phyloP scores from a whole-genome alignment of 2,113 vertebrate species.

The Gopherus flavomarginatus region DNA sequence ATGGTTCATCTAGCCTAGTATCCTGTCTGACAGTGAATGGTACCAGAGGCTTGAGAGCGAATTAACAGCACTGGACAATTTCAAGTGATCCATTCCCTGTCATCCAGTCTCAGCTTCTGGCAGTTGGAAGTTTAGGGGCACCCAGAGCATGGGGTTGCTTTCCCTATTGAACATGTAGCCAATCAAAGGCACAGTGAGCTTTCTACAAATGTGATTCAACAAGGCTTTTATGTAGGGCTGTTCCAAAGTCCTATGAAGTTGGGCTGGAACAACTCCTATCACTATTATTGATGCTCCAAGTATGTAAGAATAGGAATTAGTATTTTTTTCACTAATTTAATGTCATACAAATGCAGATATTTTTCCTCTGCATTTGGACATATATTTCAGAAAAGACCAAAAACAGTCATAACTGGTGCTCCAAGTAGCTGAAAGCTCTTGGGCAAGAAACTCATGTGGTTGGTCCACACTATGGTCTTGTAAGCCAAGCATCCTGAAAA shows the following conservation, averaged over 20 bases:
- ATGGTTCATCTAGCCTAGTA: background rate
- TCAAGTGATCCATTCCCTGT: background rate
- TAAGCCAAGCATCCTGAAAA: conserved; percentile 18
- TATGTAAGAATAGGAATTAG: background rate
- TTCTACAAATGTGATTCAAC: background rate
- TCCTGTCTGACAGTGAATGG: background rate
- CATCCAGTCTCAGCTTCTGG: background rate
- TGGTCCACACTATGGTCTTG: conserved; percentile 37
- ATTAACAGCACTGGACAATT: background rate
- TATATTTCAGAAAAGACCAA: background rate
- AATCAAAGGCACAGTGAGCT: background rate
- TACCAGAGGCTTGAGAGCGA: background rate
- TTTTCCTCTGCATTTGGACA: background rate
- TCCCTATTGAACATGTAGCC: background rate
- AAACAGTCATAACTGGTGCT: conserved; percentile 27
- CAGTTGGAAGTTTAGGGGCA: background rate
- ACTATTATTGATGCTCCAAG: background rate
- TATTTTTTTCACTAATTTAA: background rate
- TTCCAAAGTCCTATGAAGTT: accelerated
- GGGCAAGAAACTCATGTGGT: conserved; percentile 44
- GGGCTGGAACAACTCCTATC: background rate
- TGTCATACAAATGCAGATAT: accelerated
- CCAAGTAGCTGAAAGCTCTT: conserved; percentile 64
- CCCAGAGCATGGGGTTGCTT: background rate
- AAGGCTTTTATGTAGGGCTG: background rate